These are phyloP conservation scores for Lophotis ruficrista DNA, from an alignment of 2,113 vertebrate genomes.

Conservation along the genomic window DNA sequence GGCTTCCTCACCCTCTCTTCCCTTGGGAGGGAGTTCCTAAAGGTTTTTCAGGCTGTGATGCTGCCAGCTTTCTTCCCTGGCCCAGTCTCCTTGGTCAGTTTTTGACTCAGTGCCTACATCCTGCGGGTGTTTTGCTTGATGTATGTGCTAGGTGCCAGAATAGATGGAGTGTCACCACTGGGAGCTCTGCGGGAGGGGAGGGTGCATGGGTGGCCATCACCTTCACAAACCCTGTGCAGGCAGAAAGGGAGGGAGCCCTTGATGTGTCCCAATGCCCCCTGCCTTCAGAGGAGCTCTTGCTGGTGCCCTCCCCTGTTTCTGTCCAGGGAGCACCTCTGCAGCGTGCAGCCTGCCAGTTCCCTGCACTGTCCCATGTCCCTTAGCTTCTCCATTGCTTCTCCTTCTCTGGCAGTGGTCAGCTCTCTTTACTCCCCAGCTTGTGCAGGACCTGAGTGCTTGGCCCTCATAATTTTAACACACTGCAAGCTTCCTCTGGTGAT, in stretches of 20 bases:
- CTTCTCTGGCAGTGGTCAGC: not conserved
- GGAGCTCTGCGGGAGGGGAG: not conserved
- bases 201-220: rapidly evolving
- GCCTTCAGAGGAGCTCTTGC: not conserved
- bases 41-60: not conserved
- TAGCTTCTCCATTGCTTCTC: not conserved
- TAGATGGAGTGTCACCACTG: rapidly evolving
- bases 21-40: not conserved
- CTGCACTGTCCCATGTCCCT: not conserved
- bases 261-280: rapidly evolving
- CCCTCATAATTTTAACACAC: not conserved
- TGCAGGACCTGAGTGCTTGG: not conserved
- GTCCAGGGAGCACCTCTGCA: not conserved
- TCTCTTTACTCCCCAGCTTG: not conserved
- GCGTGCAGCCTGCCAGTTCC: not conserved
- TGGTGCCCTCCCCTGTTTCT: rapidly evolving
- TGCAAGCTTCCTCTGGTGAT: not conserved
- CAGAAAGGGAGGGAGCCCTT: not conserved
- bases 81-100: rapidly evolving
- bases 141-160: not conserved
- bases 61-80: not conserved
- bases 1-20: rapidly evolving
- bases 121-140: not conserved
- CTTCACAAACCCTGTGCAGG: not conserved
- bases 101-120: rapidly evolving